Evolutionary conservation across 2,888 invertebrate species (phyloP), one percentile per base, ranked within the genome.

Genomic region (Frankliniella intonsa): DNA sequence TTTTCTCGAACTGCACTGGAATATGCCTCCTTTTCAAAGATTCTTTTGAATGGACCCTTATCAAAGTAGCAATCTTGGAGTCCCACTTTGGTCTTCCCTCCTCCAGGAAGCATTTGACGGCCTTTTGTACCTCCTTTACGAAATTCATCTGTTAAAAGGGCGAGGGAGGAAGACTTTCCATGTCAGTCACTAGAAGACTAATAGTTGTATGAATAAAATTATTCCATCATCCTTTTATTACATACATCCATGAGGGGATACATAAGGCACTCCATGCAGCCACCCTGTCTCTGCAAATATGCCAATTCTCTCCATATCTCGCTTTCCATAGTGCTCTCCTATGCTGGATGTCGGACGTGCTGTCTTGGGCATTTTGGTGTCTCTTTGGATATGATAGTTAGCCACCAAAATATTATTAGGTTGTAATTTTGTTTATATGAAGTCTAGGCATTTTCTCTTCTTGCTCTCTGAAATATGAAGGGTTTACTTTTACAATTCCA

Each of bases 1-100:
- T 80, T 82, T 22, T 80, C 50, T n/a, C n/a, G 81, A 83, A 25
- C 83, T 84, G 82, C 81, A 25, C 85, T 85, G 9, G 84, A 80
- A 25, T 86, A 83, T 14, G 86, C 86, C 84, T 89, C 90, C 0
- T 89, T 90, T 27, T 85, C 85, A 84, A 88, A 90, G 62, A 90
- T 84, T 81, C 90, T 85, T 83, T 86, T 87, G 84, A 89, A 89
- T 10, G 69, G 69, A 83, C 87, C 85, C 50, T 86, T 84, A 8
- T 90, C 89, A 84, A 91, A 90, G 83, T 90, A 89, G 76, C 88
- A 88, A 82, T 88, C 87, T 80, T 87, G 87, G 17, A 86, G 87
- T 0, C 87, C 89, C 80, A 85, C 85, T 85, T 88, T 89, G n/a
- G 84, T 85, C 85, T 89, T 89, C 3, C 86, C 85, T 0, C 86